A percentile compares a stretch with the other conserved stretches of the same genome.
These are phyloP conservation scores for Drosophila ezoana DNA, from an alignment of 2,888 invertebrate genomes.

Conservation along the genomic window DNA sequence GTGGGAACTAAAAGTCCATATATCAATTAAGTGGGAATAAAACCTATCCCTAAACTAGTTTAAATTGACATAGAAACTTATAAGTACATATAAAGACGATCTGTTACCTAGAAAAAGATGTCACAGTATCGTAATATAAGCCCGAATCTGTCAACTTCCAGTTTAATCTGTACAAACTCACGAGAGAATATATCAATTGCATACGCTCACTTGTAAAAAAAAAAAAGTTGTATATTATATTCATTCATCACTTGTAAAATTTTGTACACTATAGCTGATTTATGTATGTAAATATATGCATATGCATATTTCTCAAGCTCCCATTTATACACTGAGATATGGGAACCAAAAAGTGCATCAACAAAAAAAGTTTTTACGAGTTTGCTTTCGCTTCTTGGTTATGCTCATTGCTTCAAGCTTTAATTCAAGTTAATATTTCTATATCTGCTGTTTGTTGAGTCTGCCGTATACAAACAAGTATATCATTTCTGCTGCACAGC, in stretches of 20 bases:
- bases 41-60: no score
- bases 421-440: constrained; percentile 68
- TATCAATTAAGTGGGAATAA: no score
- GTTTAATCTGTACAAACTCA: not conserved
- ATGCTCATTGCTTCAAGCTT: constrained; percentile 65
- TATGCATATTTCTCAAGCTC: constrained; percentile 21
- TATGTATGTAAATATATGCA: constrained; percentile 1
- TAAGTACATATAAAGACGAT: no score
- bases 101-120: not conserved
- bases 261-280: constrained; percentile 11
- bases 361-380: constrained; percentile 46
- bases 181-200: not conserved
- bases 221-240: not conserved
- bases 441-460: constrained; percentile 61
- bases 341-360: constrained; percentile 41
- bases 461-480: constrained; percentile 1
- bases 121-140: constrained; percentile 1
- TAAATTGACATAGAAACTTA: no score
- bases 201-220: not conserved
- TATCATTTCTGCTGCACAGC: constrained; percentile 60
- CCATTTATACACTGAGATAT: constrained; percentile 23
- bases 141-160: not conserved
- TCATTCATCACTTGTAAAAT: constrained; percentile 30
- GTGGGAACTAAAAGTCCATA: no score
- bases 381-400: constrained; percentile 44